A percentile compares a stretch with the other conserved stretches of the same genome.
phyloP scores from a whole-genome alignment of 2,888 invertebrate genomes.

The Subacronicta megacephala region DNA sequence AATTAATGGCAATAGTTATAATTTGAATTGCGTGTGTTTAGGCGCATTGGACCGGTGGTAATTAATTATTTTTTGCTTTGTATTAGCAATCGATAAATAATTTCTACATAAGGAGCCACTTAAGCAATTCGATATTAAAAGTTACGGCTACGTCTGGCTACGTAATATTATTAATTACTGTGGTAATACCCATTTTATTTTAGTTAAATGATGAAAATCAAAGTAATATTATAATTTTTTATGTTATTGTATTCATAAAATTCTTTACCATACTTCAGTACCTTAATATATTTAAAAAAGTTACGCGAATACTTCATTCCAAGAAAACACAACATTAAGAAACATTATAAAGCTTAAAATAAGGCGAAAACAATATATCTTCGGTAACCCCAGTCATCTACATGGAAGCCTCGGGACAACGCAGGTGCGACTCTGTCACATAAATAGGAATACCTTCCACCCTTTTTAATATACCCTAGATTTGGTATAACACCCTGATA shows the following conservation, averaged over 20 bases:
- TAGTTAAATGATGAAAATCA: too few species aligned
- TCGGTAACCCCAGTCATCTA: slow-evolving; percentile 52
- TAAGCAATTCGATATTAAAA: slow-evolving; percentile 10
- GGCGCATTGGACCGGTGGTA: slow-evolving; percentile 21
- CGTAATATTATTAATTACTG: too few species aligned
- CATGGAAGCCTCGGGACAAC: slow-evolving; percentile 58
- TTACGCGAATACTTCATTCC: slow-evolving; percentile 10
- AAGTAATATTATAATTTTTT: too few species aligned
- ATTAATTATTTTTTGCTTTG: slow-evolving; percentile 25
- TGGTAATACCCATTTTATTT: too few species aligned
- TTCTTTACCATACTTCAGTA: not conserved
- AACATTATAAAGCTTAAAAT: slow-evolving; percentile 47
- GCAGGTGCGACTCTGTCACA: slow-evolving; percentile 78
- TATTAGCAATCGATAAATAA: slow-evolving; percentile 26
- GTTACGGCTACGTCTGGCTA: not conserved
- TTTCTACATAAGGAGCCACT: slow-evolving; percentile 12
- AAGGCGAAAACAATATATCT: slow-evolving; percentile 57
- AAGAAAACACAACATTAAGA: slow-evolving; percentile 40
- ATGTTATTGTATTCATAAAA: not conserved
- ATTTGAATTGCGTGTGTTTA: slow-evolving; percentile 32
- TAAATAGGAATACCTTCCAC: slow-evolving; percentile 76
- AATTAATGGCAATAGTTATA: slow-evolving; percentile 28
- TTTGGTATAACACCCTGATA: slow-evolving; percentile 83
- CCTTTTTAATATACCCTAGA: slow-evolving; percentile 89
- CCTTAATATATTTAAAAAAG: not conserved